Percentiles rank a stretch among this genome's conserved stretches.
Evolutionary conservation across 2,888 invertebrate genomes (phyloP).

Genomic region (Acanthosoma haemorrhoidale): DNA sequence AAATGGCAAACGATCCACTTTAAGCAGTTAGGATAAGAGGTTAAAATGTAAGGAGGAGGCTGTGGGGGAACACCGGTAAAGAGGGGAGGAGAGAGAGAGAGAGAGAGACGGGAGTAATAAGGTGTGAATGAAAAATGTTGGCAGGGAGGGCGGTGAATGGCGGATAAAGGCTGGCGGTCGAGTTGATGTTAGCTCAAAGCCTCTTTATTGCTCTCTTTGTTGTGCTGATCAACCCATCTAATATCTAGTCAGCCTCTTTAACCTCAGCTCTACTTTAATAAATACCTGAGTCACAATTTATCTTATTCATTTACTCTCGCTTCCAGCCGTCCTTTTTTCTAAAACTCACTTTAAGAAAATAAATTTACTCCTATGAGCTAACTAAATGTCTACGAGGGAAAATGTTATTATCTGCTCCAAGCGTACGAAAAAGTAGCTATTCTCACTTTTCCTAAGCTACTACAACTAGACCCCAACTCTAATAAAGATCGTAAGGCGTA

Average conservation of each 20-base stretch:
- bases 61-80: not conserved
- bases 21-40: too few relatives aligned
- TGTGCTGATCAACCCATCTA: not conserved
- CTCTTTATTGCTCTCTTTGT: not conserved
- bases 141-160: not conserved
- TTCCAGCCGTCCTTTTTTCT: not conserved
- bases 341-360: too few relatives aligned
- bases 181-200: too few relatives aligned
- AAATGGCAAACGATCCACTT: not conserved
- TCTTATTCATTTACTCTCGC: not conserved
- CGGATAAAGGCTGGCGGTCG: not conserved
- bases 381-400: too few relatives aligned
- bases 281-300: not conserved
- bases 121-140: constrained; percentile 8
- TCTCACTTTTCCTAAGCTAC: too few relatives aligned
- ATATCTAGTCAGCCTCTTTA: not conserved
- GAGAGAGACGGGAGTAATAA: not conserved
- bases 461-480: too few relatives aligned
- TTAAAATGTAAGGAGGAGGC: not conserved
- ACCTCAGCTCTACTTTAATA: not conserved
- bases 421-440: too few relatives aligned
- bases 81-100: too few relatives aligned
- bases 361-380: too few relatives aligned
- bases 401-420: too few relatives aligned
- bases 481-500: too few relatives aligned